Base-by-base conservation (phyloP, 2,113 vertebrate genomes). In the Tenrec ecaudatus region DNA sequence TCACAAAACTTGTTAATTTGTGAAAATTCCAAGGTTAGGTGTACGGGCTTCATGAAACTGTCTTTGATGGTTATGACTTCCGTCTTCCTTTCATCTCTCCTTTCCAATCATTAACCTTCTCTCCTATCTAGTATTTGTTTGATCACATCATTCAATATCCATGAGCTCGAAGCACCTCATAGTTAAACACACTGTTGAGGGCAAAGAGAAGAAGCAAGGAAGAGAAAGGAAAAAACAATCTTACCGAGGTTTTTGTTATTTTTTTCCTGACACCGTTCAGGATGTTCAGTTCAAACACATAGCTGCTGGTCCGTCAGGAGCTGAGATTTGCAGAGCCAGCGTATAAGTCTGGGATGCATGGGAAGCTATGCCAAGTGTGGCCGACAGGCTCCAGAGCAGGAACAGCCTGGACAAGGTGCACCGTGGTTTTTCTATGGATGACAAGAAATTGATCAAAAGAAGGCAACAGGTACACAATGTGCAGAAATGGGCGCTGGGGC, bases 201-300 rank as follows among this genome's bases (percentile, higher is more conserved):
- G 71, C 12, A 86, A 90, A 93, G 31, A 64, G 77, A 85, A 83
- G 14, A 89, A 66, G 33, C 0, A 75, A 83, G 57, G 58, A 40
- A 71, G 29, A 17, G 47, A 53, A 53, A 25, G 14, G 40, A 57
- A 62, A 36, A 82, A 57, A 29, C n/a, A 53, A 90, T 36, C 36
- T 12, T 36, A 43, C 12, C 36, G 12, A 38, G 2, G 47, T 7
- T 10, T 10, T 53, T 53, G 4, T 53, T 25, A 2, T 38, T 93
- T 81, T 53, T 64, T 8, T 27, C 36, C 10, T 82, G 27, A 16
- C 7, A 14, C 31, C 76, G 25, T 10, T 82, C 53, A 66, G 33
- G 8, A 53, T 83, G 95, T 91, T 71, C 23, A 88, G 95, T 91
- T 71, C 23, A 88, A 38, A 53, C 79, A 57, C 38, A 5, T 33